Base-by-base conservation (phyloP, 2,888 invertebrate genomes). In the Norana najaformis region DNA sequence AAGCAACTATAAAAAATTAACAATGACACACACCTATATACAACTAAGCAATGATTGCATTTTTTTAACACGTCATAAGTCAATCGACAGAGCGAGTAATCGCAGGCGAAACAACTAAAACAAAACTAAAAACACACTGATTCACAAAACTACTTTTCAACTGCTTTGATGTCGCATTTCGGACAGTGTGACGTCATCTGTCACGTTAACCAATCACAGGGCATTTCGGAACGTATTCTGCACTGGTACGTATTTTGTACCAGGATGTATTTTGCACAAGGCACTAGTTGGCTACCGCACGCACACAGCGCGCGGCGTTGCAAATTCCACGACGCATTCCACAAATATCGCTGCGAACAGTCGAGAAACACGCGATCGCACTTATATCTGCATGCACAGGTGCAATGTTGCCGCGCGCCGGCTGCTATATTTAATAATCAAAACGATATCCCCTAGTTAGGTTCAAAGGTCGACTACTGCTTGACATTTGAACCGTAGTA, bases 401-500 rank as follows among this genome's bases (percentile, higher is more conserved):
- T 69, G 69, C 69, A 69, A 69, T n/a, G 11, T n/a, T 69, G n/a
- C 69, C 47, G 20, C 11, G 30, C 69, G 8, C 30, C 8, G 30
- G 30, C 69, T 69, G 23, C 69, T 69, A 11, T n/a, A n/a, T 11
- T 1, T n/a, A n/a, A 8, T 23, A 23, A 2, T 23, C 11, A 16
- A 23, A n/a, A 69, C 47, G 47, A 47, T 47, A 23, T 69, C 8
- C n/a, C 69, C 16, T 53, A n/a, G 8, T 30, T 69, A 30, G 16
- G 69, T 69, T 30, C 69, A 69, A 47, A 69, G 69, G 69, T 69
- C 69, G n/a, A 69, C n/a, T 69, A n/a, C n/a, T n/a, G 69, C n/a
- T n/a, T 69, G 69, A 30, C 69, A 8, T 69, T 30, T 69, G 13
- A 69, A 69, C 30, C 47, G 2, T n/a, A 13, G 69, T n/a, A 69